Evolutionary conservation across 2,113 vertebrate species (phyloP), one percentile per base, ranked within the genome.

Genomic region (Chamaetylas fuelleborni): DNA sequence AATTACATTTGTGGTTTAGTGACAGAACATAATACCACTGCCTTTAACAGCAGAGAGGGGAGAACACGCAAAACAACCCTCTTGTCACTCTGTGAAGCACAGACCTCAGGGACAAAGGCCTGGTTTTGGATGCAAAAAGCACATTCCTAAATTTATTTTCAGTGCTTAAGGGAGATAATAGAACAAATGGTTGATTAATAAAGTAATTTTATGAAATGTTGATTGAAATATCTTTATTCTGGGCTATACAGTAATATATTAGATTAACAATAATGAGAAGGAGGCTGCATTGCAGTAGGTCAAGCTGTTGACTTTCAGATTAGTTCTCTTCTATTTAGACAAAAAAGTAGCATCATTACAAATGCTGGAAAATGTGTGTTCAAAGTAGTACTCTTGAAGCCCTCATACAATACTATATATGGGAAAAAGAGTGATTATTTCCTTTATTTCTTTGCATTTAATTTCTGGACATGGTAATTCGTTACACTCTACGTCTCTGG

Each of bases 1-100:
- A 91, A 73, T 81, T 93, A 24, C 54, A 24, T 90, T 65, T 96
- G 74, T 82, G 73, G 54, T 69, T 93, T 94, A 72, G 78, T 88
- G 58, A 76, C 66, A 90, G 74, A 88, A 28, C 51, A 14, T 76
- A 90, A 76, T 90, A 70, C 67, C 26, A 18, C 20, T 86, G 62
- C 58, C 79, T 90, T 62, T 82, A 73, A n/a, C 13, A 93, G 54
- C n/a, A 57, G 45, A 53, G 61, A 45, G 1, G 38, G 40, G 45
- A 77, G 88, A 79, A 43, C 1, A 11, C 5, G 5, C 19, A 2
- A 5, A 65, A 71, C 25, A 54, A 1, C 31, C n/a, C 25, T 60
- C 12, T 50, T 12, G 15, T 40, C 57, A 69, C 14, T 79, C 40
- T 87, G 53, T 78, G 85, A 85, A 79, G 43, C 34, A 26, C 25